Percentiles rank a stretch among this genome's conserved stretches.
These are phyloP conservation scores for Conger conger DNA, from an alignment of 2,113 vertebrate species.

Conservation along the genomic window DNA sequence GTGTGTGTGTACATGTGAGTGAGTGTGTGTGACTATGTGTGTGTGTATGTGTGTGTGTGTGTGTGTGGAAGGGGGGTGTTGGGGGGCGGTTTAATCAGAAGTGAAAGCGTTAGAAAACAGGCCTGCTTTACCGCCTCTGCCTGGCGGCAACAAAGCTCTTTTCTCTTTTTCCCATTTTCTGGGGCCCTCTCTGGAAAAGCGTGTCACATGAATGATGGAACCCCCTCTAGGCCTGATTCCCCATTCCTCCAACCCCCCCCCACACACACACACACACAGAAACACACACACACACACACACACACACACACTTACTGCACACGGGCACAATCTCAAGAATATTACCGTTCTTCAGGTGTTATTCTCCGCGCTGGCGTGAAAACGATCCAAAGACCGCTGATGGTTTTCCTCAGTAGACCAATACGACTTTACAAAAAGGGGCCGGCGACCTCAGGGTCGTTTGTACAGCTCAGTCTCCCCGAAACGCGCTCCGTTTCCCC, in stretches of 20 bases:
- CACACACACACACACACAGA: too few species aligned
- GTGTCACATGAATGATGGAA: conserved; percentile 68
- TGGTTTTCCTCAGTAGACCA: conserved; percentile 70
- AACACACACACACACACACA: too few species aligned
- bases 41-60: too few species aligned
- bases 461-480: conserved; percentile 37
- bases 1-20: too few species aligned
- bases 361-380: conserved; percentile 65
- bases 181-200: conserved; percentile 53
- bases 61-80: too few species aligned
- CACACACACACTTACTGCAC: conserved; percentile 66
- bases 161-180: not conserved
- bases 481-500: not conserved
- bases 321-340: conserved; percentile 69
- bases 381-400: conserved; percentile 73
- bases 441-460: conserved; percentile 63
- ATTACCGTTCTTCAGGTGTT: conserved; percentile 71
- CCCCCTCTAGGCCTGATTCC: conserved; percentile 67
- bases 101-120: conserved; percentile 56
- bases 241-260: conserved; percentile 50
- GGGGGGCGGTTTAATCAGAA: not conserved
- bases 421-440: conserved; percentile 67
- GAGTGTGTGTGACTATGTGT: too few species aligned
- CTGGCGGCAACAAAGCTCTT: conserved; percentile 68
- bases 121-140: conserved; percentile 69